phyloP scores from a whole-genome alignment of 2,888 invertebrate genomes.

The Eristalis arbustorum region DNA sequence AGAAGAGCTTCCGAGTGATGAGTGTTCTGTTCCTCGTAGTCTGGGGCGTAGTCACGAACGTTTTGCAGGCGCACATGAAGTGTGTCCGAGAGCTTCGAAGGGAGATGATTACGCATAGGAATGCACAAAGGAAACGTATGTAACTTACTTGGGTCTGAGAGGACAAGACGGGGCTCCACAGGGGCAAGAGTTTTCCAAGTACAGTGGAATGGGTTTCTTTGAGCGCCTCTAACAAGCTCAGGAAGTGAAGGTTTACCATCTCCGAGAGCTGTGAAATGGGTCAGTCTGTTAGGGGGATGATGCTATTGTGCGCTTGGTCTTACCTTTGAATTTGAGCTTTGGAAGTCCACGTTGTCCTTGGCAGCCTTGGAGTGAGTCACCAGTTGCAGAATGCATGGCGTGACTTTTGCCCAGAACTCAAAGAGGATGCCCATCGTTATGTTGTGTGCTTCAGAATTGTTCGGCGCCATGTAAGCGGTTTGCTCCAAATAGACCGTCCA shows the following conservation, averaged over 20 bases:
- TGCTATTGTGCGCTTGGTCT: not conserved
- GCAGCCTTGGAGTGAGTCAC: slow-evolving; percentile 95
- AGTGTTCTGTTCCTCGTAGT: slow-evolving; percentile 79
- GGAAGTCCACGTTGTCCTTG: slow-evolving; percentile 78
- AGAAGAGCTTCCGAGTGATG: slow-evolving; percentile 82
- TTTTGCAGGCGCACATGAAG: slow-evolving; percentile 92
- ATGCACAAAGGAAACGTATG: not conserved
- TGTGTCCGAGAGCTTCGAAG: slow-evolving; percentile 90
- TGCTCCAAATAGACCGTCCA: slow-evolving; percentile 99
- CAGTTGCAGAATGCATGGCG: slow-evolving; percentile 95
- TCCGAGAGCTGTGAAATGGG: slow-evolving; percentile 90
- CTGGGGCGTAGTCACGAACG: slow-evolving; percentile 90
- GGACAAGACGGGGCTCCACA: slow-evolving; percentile 97
- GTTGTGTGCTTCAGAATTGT: slow-evolving; percentile 86
- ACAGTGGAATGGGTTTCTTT: slow-evolving; percentile 97
- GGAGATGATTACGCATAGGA: not conserved
- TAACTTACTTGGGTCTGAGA: slow-evolving; percentile 91
- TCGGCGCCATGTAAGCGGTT: slow-evolving; percentile 85
- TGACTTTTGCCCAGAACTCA: slow-evolving; percentile 99
- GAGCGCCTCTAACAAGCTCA: slow-evolving; percentile 96
- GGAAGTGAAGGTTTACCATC: slow-evolving; percentile 98
- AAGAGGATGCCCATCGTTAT: slow-evolving; percentile 91
- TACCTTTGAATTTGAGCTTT: slow-evolving; percentile 74
- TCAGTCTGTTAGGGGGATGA: not conserved
- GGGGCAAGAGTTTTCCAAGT: slow-evolving; percentile 93